A percentile compares a stretch with the other conserved stretches of the same genome.
These are phyloP conservation scores for Megalops atlanticus DNA, from an alignment of 2,113 vertebrate species.

Conservation along the genomic window DNA sequence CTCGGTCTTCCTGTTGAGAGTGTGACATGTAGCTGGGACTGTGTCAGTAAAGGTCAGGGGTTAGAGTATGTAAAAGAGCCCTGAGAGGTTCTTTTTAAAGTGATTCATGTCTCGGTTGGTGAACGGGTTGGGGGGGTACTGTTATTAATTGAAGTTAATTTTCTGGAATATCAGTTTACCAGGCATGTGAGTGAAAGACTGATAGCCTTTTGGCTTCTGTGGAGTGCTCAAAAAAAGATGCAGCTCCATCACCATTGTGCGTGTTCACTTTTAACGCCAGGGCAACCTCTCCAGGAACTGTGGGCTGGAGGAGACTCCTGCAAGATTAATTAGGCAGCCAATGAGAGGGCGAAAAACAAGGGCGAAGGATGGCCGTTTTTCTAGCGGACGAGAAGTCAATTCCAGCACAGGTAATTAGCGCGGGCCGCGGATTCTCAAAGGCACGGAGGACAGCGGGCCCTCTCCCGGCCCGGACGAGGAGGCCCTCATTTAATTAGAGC, in stretches of 20 bases:
- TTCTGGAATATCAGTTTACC: constrained; percentile 99
- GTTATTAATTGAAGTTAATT: constrained; percentile 99
- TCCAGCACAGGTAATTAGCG: constrained; percentile 99
- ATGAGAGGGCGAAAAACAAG: constrained; percentile 76
- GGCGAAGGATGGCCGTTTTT: constrained; percentile 75
- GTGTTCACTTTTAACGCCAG: no score
- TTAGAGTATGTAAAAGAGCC: constrained; percentile 80
- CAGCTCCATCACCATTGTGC: constrained; percentile 83
- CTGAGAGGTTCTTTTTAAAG: constrained; percentile 83
- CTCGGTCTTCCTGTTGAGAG: constrained; percentile 18
- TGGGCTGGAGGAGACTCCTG: constrained; percentile 98
- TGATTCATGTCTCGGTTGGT: constrained; percentile 59
- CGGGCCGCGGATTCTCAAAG: constrained; percentile 94
- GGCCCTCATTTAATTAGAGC: constrained; percentile 97
- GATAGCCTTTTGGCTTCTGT: constrained; percentile 93
- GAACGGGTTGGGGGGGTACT: constrained; percentile 79
- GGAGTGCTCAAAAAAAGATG: constrained; percentile 91
- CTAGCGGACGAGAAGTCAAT: constrained; percentile 89
- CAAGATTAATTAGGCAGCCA: constrained; percentile 98
- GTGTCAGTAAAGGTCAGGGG: neutral
- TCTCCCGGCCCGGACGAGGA: constrained; percentile 75
- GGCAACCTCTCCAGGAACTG: no score
- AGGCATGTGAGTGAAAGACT: constrained; percentile 98
- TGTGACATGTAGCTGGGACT: neutral
- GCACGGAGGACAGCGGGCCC: constrained; percentile 86